Evolutionary conservation across 2,888 invertebrate species (phyloP), one percentile per base, ranked within the genome.

Genomic region (Meteorus colon): DNA sequence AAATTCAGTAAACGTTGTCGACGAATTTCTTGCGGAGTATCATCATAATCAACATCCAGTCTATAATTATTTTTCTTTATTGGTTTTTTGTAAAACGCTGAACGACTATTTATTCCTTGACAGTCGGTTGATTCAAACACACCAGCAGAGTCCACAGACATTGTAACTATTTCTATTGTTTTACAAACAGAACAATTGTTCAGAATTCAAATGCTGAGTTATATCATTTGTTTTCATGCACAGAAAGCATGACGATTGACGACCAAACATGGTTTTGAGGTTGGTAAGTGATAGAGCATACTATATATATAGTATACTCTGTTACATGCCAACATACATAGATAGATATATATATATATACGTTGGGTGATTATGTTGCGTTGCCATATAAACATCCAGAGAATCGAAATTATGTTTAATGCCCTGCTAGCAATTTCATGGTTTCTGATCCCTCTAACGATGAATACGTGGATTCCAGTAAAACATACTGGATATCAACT

Each of bases 1-100:
- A 83, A 81, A 16, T 82, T 65, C 16, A 90, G 78, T 51, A 89
- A 78, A 37, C 81, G 77, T 75, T 84, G 84, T 60, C 90, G 83
- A 78, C 90, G 83, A 66, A 86, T 80, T 80, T 89, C 89, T 76
- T 90, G 90, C 16, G 86, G 86, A 41, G 86, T 85, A 3, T 87
- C 84, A 48, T 84, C 82, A 19, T 80, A 80, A 19, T 87, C 85
- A 14, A 82, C 27, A 37, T 86, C 86, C 8, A 88, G 75, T 63
- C 82, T 88, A 72, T 78, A 83, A 81, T 89, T 88, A 75, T 86
- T 77, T 51, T 80, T 87, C 66, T 82, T 87, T 73, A 89, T 85
- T 6, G 86, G 89, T 62, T 85, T 88, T 75, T 89, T 89, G 72
- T 89, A 89, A 79, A 88, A 86, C 10, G 63, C 29, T 1, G 80